Conservation (phyloP, 2,888 invertebrate species). For the Therioaphis trifolii region DNA sequence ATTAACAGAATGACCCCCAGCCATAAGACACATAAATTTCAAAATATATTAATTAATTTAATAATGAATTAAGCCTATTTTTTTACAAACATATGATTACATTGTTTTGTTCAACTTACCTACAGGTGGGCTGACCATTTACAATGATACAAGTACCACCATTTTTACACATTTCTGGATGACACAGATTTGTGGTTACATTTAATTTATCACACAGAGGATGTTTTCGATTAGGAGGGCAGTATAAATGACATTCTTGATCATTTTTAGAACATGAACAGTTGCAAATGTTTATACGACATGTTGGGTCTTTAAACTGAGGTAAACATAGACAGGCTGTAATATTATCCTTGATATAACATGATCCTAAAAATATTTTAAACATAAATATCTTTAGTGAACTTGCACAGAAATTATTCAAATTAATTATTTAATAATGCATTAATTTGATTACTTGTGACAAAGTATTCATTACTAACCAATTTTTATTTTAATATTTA, state of each 20-base stretch:
- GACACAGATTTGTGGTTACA: conserved; percentile 60
- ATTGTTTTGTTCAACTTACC: conserved; percentile 65
- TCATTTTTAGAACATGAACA: conserved; percentile 67
- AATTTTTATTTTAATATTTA: no score
- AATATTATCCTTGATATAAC: conserved; percentile 68
- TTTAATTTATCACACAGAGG: conserved; percentile 38
- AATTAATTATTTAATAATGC: not conserved
- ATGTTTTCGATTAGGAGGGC: conserved; percentile 64
- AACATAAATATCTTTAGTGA: conserved; percentile 3
- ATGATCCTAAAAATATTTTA: conserved; percentile 67
- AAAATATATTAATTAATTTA: not conserved
- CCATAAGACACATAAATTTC: not conserved
- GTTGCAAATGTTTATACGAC: conserved; percentile 72
- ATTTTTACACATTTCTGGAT: conserved; percentile 71
- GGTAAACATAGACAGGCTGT: conserved; percentile 70
- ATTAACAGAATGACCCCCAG: no score
- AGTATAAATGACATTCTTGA: conserved; percentile 62
- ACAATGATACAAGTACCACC: conserved; percentile 71
- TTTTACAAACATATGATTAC: not conserved
- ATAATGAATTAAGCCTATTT: no score
- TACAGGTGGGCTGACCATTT: conserved; percentile 70
- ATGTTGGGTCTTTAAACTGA: conserved; percentile 70
- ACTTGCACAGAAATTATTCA: no score
- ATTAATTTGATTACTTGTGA: not conserved
- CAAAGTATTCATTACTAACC: not conserved